Percentiles rank a stretch among this genome's conserved stretches.
Conservation (phyloP, 2,888 invertebrate species). For the Syrista parreyssii region DNA sequence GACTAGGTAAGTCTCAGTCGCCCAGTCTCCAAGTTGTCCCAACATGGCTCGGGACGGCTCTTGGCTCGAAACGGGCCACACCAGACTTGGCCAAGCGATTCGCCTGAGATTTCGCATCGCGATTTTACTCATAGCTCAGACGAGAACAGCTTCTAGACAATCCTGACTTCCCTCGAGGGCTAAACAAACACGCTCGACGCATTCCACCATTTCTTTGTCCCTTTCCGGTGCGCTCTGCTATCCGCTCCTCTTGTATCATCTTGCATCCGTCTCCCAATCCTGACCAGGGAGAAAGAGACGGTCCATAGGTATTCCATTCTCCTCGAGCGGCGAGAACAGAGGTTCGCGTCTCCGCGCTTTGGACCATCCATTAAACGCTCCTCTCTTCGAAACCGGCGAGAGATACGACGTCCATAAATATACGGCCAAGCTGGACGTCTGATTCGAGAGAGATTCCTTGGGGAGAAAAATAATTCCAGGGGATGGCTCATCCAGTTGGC, state of each 20-base stretch:
- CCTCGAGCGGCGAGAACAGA: conserved; percentile 62
- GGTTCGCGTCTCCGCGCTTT: conserved; percentile 58
- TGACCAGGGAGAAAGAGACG: conserved; percentile 14
- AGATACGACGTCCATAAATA: conserved; percentile 64
- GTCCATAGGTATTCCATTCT: conserved; percentile 24
- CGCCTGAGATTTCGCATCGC: neutral
- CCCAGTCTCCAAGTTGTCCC: neutral
- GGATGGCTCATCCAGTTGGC: neutral
- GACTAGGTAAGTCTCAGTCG: conserved; percentile 77
- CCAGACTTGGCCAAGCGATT: neutral
- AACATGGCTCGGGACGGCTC: neutral
- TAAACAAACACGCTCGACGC: conserved; percentile 49
- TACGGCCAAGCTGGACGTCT: conserved; percentile 59
- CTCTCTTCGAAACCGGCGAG: conserved; percentile 44
- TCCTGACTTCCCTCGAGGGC: conserved; percentile 25
- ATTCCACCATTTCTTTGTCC: conserved; percentile 58
- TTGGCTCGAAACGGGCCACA: neutral
- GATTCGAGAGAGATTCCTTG: conserved; percentile 57
- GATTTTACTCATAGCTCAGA: neutral
- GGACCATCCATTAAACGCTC: conserved; percentile 62
- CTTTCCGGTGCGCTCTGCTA: conserved; percentile 23
- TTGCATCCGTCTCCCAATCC: conserved; percentile 6
- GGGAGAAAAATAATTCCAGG: conserved; percentile 48
- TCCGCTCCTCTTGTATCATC: conserved; percentile 12
- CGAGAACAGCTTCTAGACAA: conserved; percentile 12